Percentiles rank a stretch among this genome's conserved stretches.
Conservation (phyloP, 2,113 vertebrate genomes). For the Excalfactoria chinensis region DNA sequence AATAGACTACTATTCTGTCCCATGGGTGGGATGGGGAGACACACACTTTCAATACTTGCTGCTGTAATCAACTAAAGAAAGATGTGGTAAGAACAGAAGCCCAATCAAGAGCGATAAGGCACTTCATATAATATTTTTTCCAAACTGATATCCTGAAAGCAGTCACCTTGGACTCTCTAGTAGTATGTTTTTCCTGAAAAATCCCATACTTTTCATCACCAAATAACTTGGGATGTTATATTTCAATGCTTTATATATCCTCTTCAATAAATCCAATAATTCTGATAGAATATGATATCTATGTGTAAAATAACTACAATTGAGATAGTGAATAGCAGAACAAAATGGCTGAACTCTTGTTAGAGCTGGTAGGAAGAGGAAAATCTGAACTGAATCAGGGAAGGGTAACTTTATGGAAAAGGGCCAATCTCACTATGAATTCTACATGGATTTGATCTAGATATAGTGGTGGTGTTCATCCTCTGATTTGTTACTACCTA, state of each 20-base stretch:
- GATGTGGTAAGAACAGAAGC: background rate
- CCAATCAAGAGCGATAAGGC: background rate
- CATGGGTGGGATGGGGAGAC: background rate
- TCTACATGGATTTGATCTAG: background rate
- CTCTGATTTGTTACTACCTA: background rate
- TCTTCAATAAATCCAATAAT: background rate
- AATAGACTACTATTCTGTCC: background rate
- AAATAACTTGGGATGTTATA: background rate
- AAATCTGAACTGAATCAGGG: background rate
- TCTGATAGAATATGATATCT: background rate
- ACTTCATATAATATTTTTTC: background rate
- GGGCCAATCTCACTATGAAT: background rate
- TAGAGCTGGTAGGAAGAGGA: background rate
- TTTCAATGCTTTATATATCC: background rate
- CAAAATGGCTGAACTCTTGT: background rate
- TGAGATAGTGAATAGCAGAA: background rate
- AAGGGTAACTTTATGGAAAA: background rate
- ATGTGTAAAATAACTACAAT: background rate
- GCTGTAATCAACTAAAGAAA: background rate
- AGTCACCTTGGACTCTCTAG: background rate
- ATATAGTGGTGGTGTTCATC: background rate
- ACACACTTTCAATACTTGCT: background rate
- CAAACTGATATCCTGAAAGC: background rate
- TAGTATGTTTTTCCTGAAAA: background rate
- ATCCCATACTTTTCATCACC: background rate